Evolutionary conservation across 2,888 invertebrate genomes (phyloP).

Genomic region (Noctua fimbriata): DNA sequence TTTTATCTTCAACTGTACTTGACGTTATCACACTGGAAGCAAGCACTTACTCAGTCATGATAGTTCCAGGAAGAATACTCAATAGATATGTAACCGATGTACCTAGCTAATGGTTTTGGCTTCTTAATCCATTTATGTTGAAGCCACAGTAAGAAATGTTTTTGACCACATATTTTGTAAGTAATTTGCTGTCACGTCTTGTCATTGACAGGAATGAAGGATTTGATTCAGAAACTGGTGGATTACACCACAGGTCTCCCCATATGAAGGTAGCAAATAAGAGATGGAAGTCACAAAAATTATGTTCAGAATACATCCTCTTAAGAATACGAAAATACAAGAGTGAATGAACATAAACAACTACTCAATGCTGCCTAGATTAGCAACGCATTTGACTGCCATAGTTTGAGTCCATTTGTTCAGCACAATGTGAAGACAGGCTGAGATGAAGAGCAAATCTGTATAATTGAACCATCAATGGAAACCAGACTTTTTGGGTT

Average conservation of each 20-base stretch:
- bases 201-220: neutral
- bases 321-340: neutral
- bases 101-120: neutral
- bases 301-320: neutral
- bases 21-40: neutral
- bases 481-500: neutral
- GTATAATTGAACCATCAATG: neutral
- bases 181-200: neutral
- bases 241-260: too few species aligned
- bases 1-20: constrained; percentile 24
- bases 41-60: constrained; percentile 16
- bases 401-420: neutral
- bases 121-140: constrained; percentile 1
- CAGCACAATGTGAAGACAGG: neutral
- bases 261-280: neutral
- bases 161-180: neutral
- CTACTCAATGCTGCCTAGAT: neutral
- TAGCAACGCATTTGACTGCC: neutral
- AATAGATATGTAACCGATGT: neutral
- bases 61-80: constrained; percentile 12
- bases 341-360: neutral
- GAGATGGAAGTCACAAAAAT: neutral
- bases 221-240: neutral
- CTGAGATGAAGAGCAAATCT: neutral
- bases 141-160: constrained; percentile 11